Evolutionary conservation across 2,888 invertebrate species (phyloP).

Genomic region (Ctena decussata): DNA sequence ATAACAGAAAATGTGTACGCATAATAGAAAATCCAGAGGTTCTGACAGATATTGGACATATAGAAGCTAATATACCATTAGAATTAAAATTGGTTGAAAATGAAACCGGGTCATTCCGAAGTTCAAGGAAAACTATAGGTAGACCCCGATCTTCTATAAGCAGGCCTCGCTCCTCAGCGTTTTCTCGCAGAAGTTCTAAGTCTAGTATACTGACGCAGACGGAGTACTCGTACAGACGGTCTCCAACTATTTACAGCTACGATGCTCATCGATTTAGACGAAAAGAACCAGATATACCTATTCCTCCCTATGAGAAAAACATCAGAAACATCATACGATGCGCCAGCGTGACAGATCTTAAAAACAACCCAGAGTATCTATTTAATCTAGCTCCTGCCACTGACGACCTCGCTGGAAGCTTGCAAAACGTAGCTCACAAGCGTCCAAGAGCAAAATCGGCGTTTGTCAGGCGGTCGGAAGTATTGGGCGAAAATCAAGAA

Average conservation of each 20-base stretch:
- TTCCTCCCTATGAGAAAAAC: constrained; percentile 70
- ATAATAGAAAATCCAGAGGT: constrained; percentile 58
- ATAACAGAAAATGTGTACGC: constrained; percentile 62
- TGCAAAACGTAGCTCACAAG: constrained; percentile 16
- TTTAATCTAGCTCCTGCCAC: constrained; percentile 62
- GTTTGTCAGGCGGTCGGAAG: constrained; percentile 51
- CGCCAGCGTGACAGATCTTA: constrained; percentile 75
- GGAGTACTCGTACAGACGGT: constrained; percentile 45
- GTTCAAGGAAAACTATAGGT: constrained; percentile 41
- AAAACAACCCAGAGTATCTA: constrained; percentile 81
- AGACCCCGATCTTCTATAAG: constrained; percentile 57
- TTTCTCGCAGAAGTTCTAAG: constrained; percentile 56
- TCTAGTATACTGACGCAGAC: constrained; percentile 50
- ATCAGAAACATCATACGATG: constrained; percentile 72
- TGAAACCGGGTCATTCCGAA: constrained; percentile 33
- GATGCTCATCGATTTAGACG: constrained; percentile 20
- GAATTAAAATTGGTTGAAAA: constrained; percentile 47
- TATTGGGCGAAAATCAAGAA: constrained; percentile 36
- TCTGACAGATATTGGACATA: constrained; percentile 23
- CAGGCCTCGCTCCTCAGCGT: constrained; percentile 56
- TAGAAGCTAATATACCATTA: constrained; percentile 62
- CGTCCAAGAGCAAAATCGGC: constrained; percentile 66
- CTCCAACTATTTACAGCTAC: constrained; percentile 60
- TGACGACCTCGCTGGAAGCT: constrained; percentile 1
- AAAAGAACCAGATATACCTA: constrained; percentile 40